Conservation (phyloP, 2,888 invertebrate species). For the Drosophila macrothrix region DNA sequence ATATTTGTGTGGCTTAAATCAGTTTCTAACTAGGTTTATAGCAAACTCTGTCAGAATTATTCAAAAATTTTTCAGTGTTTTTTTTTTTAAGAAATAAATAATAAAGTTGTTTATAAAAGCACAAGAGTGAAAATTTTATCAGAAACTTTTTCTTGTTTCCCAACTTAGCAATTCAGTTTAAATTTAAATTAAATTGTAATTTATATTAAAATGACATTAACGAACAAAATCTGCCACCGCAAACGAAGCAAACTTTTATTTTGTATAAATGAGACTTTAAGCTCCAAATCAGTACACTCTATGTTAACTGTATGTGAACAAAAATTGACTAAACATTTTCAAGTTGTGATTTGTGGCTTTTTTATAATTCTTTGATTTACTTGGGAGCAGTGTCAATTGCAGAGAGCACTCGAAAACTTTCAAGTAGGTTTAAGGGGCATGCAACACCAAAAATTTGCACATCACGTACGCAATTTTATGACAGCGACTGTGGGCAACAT, state of each 20-base stretch:
- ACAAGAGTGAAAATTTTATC: neutral
- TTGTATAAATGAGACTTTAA: conserved; percentile 8
- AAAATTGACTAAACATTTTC: neutral
- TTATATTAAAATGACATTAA: conserved; percentile 53
- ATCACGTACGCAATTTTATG: conserved; percentile 74
- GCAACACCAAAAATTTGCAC: conserved; percentile 23
- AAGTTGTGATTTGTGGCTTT: conserved; percentile 18
- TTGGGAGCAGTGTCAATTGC: conserved; percentile 22
- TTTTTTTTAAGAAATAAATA: neutral
- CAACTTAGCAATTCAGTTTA: conserved; percentile 20
- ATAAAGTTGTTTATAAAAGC: neutral
- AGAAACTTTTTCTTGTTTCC: conserved; percentile 8
- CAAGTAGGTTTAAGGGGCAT: conserved; percentile 34
- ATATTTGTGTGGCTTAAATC: neutral
- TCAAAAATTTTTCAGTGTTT: neutral
- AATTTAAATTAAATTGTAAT: conserved; percentile 53
- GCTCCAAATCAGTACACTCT: conserved; percentile 16
- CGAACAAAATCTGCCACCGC: conserved; percentile 25
- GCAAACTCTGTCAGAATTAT: neutral
- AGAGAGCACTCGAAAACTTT: conserved; percentile 32
- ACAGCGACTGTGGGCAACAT: conserved; percentile 70
- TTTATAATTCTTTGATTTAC: conserved; percentile 34
- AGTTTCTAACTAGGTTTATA: neutral
- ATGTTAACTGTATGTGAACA: conserved; percentile 7
- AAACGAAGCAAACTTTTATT: conserved; percentile 20